Conservation (phyloP, 2,888 invertebrate species). For the Mechanitis messenoides region DNA sequence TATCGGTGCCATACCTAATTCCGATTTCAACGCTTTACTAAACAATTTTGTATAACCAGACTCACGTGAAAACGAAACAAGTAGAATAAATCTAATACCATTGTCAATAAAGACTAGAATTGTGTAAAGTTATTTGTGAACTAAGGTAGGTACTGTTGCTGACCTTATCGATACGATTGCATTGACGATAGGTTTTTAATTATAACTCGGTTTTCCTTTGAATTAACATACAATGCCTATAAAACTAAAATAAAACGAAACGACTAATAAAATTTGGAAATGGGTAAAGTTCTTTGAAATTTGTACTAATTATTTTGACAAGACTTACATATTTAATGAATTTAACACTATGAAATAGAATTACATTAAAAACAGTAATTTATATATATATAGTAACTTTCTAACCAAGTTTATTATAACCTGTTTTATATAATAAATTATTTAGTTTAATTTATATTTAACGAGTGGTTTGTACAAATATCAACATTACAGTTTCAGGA, state of each 20-base stretch:
- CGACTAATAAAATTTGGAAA: background rate
- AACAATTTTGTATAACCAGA: conserved; percentile 23
- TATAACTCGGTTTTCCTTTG: conserved; percentile 34
- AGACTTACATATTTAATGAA: no score
- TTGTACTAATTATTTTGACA: no score
- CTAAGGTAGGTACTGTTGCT: background rate
- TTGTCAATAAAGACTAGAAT: conserved; percentile 1
- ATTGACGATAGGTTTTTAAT: conserved; percentile 33
- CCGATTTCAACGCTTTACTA: conserved; percentile 45
- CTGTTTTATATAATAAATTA: no score
- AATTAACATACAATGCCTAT: conserved; percentile 41
- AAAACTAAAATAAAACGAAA: conserved; percentile 12
- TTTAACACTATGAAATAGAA: no score
- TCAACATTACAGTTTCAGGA: no score
- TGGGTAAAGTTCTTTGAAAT: background rate
- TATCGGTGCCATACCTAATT: conserved; percentile 51
- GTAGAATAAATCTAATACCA: conserved; percentile 10
- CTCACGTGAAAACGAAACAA: conserved; percentile 6
- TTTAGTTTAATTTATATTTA: no score
- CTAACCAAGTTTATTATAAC: no score
- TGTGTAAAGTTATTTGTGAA: background rate
- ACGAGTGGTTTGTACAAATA: no score
- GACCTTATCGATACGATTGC: conserved; percentile 26
- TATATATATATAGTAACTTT: no score
- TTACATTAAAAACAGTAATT: no score